phyloP scores from a whole-genome alignment of 2,797 vertebrate genomes.

The Cossypha niveicapilla region DNA sequence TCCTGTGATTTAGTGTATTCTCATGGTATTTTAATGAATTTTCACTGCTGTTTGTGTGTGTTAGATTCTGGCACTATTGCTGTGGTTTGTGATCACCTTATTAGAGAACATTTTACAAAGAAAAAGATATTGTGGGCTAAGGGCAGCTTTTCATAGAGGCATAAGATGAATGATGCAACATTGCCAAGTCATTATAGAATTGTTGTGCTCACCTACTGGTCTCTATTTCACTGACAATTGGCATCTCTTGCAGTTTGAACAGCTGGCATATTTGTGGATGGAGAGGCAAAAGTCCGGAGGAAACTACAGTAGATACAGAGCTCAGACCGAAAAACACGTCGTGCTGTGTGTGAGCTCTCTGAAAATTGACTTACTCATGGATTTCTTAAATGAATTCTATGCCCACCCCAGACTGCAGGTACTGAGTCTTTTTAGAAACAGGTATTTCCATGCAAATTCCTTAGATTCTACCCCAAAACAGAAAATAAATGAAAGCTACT shows the following conservation, averaged over 20 bases:
- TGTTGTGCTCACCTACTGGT: background rate
- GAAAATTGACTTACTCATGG: constrained; percentile 84
- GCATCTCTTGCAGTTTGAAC: constrained; percentile 78
- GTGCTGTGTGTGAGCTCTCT: constrained; percentile 83
- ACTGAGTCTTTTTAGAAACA: constrained; percentile 21
- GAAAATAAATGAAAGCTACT: background rate
- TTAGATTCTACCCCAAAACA: background rate
- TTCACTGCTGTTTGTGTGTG: background rate
- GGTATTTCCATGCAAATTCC: constrained; percentile 10
- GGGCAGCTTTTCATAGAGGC: background rate
- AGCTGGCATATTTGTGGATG: constrained; percentile 85
- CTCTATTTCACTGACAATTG: background rate
- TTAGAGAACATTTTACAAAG: background rate
- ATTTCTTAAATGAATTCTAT: constrained; percentile 85
- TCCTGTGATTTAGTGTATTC: background rate
- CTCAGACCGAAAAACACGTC: constrained; percentile 82
- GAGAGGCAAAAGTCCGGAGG: constrained; percentile 85
- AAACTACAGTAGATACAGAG: constrained; percentile 83
- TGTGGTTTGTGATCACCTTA: background rate
- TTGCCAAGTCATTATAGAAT: background rate
- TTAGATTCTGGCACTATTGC: background rate
- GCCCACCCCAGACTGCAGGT: constrained; percentile 84
- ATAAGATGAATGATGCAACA: background rate
- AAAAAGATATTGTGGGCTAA: background rate
- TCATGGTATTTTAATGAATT: background rate